A percentile compares a stretch with the other conserved stretches of the same genome.
Conservation (phyloP, 2,888 invertebrate species). For the Antheraea assamensis region DNA sequence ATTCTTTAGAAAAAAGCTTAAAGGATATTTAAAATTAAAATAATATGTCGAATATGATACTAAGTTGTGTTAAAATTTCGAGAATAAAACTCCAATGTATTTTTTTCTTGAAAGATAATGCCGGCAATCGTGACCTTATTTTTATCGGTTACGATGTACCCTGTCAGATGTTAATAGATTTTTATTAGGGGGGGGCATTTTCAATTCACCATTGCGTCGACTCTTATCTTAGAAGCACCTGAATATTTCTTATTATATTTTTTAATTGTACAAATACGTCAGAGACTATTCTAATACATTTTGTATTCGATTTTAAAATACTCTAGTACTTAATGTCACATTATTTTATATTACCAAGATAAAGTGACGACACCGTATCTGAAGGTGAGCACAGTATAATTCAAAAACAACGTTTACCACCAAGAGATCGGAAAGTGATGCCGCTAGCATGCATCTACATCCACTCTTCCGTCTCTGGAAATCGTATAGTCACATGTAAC, state of each 20-base stretch:
- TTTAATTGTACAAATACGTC: too few species aligned
- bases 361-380: background rate
- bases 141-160: conserved; percentile 45
- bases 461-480: too few species aligned
- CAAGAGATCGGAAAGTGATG: background rate
- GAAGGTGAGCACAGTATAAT: background rate
- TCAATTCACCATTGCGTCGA: background rate
- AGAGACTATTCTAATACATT: too few species aligned
- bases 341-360: background rate
- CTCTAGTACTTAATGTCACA: too few species aligned
- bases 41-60: conserved; percentile 18
- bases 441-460: background rate
- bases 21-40: background rate
- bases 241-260: background rate
- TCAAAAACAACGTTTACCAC: background rate
- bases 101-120: conserved; percentile 49
- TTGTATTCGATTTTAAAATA: too few species aligned
- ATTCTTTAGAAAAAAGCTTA: too few species aligned
- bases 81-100: conserved; percentile 26
- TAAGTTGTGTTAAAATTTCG: background rate
- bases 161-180: conserved; percentile 37
- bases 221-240: conserved; percentile 14
- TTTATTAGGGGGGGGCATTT: background rate
- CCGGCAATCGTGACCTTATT: conserved; percentile 52
- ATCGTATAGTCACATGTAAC: too few species aligned